These are phyloP conservation scores for Atta cephalotes DNA, from an alignment of 1,140 invertebrate genomes.

Conservation along the genomic window DNA sequence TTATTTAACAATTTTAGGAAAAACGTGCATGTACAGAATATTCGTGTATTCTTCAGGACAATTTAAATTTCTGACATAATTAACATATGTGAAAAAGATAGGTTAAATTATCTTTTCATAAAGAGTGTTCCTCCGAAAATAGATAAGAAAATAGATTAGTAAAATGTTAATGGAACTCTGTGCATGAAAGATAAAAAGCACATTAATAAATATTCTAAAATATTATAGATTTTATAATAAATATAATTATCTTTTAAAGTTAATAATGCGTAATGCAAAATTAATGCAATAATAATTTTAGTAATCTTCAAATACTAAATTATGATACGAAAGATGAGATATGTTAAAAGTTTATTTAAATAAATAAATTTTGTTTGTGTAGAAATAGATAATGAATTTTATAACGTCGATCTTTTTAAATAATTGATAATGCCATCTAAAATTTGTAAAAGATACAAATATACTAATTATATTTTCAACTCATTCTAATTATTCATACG, in stretches of 20 bases:
- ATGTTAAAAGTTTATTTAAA: background rate
- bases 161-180: background rate
- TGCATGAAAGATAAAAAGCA: background rate
- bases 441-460: background rate
- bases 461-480: background rate
- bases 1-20: conserved; percentile 58
- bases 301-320: background rate
- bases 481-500: background rate
- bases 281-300: background rate
- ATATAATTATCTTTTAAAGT: background rate
- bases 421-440: background rate
- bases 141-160: background rate
- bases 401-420: background rate
- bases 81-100: background rate
- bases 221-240: background rate
- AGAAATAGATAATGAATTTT: background rate
- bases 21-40: background rate
- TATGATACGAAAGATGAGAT: background rate
- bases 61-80: background rate
- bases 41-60: conserved; percentile 4
- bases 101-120: background rate
- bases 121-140: background rate
- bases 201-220: background rate
- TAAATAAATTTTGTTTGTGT: background rate
- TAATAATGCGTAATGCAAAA: background rate